phyloP scores from a whole-genome alignment of 1,140 invertebrate genomes.

The Meteorus sp. region DNA sequence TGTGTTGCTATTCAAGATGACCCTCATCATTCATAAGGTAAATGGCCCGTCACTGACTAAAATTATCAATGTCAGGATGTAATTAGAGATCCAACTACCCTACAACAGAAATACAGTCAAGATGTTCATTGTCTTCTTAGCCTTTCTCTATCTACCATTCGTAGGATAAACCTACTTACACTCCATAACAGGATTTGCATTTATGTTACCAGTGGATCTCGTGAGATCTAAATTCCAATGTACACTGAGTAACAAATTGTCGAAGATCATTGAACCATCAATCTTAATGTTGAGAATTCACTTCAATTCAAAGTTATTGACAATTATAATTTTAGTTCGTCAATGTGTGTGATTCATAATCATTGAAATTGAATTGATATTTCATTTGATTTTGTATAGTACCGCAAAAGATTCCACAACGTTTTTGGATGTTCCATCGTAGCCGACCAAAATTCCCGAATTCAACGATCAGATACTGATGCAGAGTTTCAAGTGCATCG shows the following conservation, averaged over 20 bases:
- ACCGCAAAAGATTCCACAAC: too few relatives aligned
- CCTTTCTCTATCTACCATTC: neutral
- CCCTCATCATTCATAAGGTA: neutral
- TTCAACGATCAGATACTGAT: neutral
- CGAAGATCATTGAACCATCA: too few relatives aligned
- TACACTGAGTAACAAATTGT: neutral
- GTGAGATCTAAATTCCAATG: neutral
- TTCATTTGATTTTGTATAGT: too few relatives aligned
- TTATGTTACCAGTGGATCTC: neutral
- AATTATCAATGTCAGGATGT: conserved; percentile 7
- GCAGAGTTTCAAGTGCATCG: neutral
- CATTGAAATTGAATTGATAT: too few relatives aligned
- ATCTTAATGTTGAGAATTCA: too few relatives aligned
- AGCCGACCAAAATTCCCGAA: too few relatives aligned
- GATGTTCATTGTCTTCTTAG: too few relatives aligned
- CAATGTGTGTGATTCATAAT: too few relatives aligned
- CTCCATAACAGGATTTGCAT: conserved; percentile 17
- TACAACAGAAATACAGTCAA: neutral
- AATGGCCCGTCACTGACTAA: neutral
- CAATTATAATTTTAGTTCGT: too few relatives aligned
- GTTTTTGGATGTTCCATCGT: too few relatives aligned
- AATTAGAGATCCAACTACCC: neutral
- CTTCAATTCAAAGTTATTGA: too few relatives aligned
- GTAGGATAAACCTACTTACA: conserved; percentile 1
- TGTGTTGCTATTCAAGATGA: too few relatives aligned